Base-by-base conservation (phyloP, 2,888 invertebrate species). In the Corythucha ciliata region DNA sequence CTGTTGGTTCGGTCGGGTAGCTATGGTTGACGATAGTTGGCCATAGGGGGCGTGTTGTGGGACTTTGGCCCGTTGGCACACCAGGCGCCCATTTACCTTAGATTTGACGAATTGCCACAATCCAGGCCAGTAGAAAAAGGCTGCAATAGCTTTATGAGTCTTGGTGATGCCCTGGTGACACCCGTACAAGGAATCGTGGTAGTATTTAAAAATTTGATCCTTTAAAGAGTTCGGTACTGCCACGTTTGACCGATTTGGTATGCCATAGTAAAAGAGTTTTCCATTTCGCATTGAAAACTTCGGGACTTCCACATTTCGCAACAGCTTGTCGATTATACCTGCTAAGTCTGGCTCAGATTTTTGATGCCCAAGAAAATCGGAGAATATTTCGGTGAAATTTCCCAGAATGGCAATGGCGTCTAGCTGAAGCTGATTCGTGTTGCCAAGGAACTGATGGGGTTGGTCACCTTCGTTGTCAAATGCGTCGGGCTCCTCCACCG, bases 101-200 rank as follows among this genome's bases (percentile, higher is more conserved):
- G 24, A 25, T 22, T 27, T 42, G 14, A 42, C 5, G 18, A 42
- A 42, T 25, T 25, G 26, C 14, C 26, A 42, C 14, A 42, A 25
- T 42, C 26, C 26, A 4, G 42, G 42, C n/a, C 24, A 42, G 26
- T 42, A 27, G 26, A 42, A 42, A 25, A 42, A n/a, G 24, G 24
- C 25, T 25, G 12, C 18, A 6, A 18, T n/a, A n/a, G n/a, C n/a
- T 22, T 42, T 26, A 14, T 8, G 10, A 8, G 10, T n/a, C 36
- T 29, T 29, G 29, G 29, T 29, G n/a, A 29, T 29, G n/a, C 29
- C 29, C 12, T 14, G 42, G 14, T 42, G 25, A 4, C 25, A 6
- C 18, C 25, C 25, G 26, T 26, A 26, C 42, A 27, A 16, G 6
- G 42, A 26, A 5, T 27, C 16, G 21, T 44, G 44, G 18, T 27